Percentiles rank a stretch among this genome's conserved stretches.
These are phyloP conservation scores for Paratilapia polleni DNA, from an alignment of 2,113 vertebrate species.

Conservation along the genomic window DNA sequence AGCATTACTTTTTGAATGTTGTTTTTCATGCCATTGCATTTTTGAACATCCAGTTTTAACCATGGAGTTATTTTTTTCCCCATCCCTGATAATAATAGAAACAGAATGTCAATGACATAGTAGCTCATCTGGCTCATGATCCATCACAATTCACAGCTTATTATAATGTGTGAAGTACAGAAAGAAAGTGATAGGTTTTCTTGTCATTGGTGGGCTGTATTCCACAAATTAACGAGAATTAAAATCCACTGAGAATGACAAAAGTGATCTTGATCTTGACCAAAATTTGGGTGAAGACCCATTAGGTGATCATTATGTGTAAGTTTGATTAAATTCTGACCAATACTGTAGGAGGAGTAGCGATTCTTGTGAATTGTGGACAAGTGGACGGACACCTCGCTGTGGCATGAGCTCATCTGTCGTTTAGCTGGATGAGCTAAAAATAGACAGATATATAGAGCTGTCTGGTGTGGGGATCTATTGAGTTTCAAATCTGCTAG, in stretches of 20 bases:
- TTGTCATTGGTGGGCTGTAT: neutral
- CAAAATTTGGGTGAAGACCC: neutral
- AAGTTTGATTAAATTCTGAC: neutral
- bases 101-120: neutral
- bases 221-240: neutral
- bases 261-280: neutral
- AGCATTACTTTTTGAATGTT: too few relatives aligned
- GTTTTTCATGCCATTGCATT: too few relatives aligned
- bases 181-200: neutral
- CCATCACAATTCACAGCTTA: neutral
- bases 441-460: rapidly evolving
- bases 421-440: too few relatives aligned
- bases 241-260: rapidly evolving
- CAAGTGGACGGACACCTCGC: too few relatives aligned
- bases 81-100: neutral
- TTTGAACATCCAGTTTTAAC: too few relatives aligned
- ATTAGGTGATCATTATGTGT: too few relatives aligned
- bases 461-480: neutral
- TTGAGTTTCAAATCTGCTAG: neutral
- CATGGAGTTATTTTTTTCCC: too few relatives aligned
- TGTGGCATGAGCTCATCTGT: too few relatives aligned
- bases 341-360: rapidly evolving
- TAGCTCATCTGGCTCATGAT: neutral
- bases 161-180: neutral
- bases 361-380: neutral